Base-by-base conservation (phyloP, 2,888 invertebrate genomes). In the Drosophila birchii region DNA sequence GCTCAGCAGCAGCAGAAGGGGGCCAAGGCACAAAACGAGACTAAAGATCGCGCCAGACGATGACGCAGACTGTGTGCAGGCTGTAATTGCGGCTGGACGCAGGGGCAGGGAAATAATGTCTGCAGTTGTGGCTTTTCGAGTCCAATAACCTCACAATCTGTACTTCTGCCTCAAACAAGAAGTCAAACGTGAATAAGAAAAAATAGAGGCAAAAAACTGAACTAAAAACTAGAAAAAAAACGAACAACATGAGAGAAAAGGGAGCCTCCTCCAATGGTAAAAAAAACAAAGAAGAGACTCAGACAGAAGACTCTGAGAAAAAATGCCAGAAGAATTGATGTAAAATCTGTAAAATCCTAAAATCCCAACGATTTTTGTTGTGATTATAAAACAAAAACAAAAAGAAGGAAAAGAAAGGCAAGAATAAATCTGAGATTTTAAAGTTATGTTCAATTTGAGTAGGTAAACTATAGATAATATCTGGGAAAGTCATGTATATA, bases 161-260 rank as follows among this genome's bases (percentile, higher is more conserved):
- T 36, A 11, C 20, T 14, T 66, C 67, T 49, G 29, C 20, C 56
- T 49, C 29, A 23, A 54, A 69, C 58, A 59, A 59, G 54, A 64
- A 81, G 83, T 74, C 81, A 79, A 81, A 51, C 81, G 44, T 79
- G 80, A 81, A 81, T 85, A 82, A 76, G 79, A 78, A 73, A 34
- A 41, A 47, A 51, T 32, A 60, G 72, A 68, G 69, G 75, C 81
- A 54, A 76, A 77, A 61, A 78, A 72, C 73, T 79, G 78, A 82
- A 84, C 81, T 84, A 67, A 75, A 84, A 83, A 49, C 58, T 36
- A 58, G 58, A 59, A 11, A 38, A 23, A 53, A 44, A 39, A 20
- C 12, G n/a, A n/a, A n/a, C 53, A 45, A 34, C 41, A 49, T 39
- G 34, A 59, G 58, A 57, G 18, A 38, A 29, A 14, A 47, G 16